phyloP scores from a whole-genome alignment of 2,888 invertebrate genomes.

The Aleiodes testaceus region DNA sequence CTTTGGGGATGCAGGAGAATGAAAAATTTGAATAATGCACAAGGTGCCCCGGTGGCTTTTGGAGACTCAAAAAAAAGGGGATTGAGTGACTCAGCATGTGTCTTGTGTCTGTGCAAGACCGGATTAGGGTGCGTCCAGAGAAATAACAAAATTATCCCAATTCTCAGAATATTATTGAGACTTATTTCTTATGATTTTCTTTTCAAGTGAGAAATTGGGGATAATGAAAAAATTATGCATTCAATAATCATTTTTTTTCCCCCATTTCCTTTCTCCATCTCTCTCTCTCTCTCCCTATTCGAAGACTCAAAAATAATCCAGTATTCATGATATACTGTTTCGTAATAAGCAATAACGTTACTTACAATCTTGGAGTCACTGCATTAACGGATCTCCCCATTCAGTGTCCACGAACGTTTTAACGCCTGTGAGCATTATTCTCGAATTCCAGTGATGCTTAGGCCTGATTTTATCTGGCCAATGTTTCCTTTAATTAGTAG shows the following conservation, averaged over 20 bases:
- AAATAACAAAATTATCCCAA: neutral
- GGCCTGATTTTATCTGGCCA: constrained; percentile 1
- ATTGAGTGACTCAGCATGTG: no score
- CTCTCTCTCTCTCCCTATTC: neutral
- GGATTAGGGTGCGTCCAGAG: constrained; percentile 10
- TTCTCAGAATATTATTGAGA: neutral
- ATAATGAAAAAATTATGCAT: constrained; percentile 14
- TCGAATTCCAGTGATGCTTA: constrained; percentile 16
- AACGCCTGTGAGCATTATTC: constrained; percentile 11
- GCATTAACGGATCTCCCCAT: constrained; percentile 30
- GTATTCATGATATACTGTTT: constrained; percentile 35
- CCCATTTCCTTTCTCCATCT: neutral
- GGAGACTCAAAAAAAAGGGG: neutral
- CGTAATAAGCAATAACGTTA: constrained; percentile 39
- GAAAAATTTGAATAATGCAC: constrained; percentile 15
- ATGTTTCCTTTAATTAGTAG: constrained; percentile 28
- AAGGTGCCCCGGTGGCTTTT: constrained; percentile 10
- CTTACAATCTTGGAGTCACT: constrained; percentile 24
- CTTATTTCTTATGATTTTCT: neutral
- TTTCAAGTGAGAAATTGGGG: neutral
- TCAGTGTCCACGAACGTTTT: neutral
- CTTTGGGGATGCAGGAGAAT: neutral
- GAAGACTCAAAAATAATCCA: constrained; percentile 27
- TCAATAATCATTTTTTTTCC: neutral
- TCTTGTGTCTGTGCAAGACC: neutral